Base-by-base conservation (phyloP, 1,140 invertebrate genomes). In the Heterodera schachtii region DNA sequence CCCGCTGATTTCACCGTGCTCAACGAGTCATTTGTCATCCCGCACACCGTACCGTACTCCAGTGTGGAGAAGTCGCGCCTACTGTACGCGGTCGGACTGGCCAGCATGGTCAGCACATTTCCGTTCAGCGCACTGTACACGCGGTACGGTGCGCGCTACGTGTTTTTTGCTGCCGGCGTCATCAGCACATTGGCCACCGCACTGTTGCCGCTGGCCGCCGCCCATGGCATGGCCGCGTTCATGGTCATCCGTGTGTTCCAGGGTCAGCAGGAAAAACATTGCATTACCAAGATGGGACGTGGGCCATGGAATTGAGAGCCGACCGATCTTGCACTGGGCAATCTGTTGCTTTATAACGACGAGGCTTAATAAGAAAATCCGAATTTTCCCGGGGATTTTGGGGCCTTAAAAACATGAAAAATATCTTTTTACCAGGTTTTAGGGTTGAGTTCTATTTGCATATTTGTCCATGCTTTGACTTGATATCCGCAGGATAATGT, bases 71-170 rank as follows among this genome's bases (percentile, higher is more conserved):
- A 78, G 49, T 52, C 77, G 3, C 64, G 16, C 21, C 13, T 78
- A 13, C 44, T 64, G 7, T 66, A 78, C 70, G 52, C 77, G 41
- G 77, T 76, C n/a, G 78, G 82, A 9, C 19, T 84, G n/a, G 83
- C 83, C 9, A 83, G 67, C 43, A 82, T 85, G 41, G 44, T 79
- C 44, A 75, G 76, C 8, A 86, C 80, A 16, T 86, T 84, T 71
- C 83, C 83, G n/a, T 84, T 81, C 73, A 86, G 67, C 52, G 81
- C 46, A 11, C 49, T 86, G 8, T 84, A 84, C 69, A 81, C 83
- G 49, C n/a, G 69, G 31, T 86, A 47, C 71, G 83, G 83, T 21
- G 83, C 83, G 19, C 80, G 76, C 31, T 84, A 57, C 44, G 83
- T 84, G 5, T 84, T 85, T 49, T 78, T 84, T n/a, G 21, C 11